These are phyloP conservation scores for Elysia chlorotica DNA, from an alignment of 1,140 invertebrate species.

Conservation along the genomic window DNA sequence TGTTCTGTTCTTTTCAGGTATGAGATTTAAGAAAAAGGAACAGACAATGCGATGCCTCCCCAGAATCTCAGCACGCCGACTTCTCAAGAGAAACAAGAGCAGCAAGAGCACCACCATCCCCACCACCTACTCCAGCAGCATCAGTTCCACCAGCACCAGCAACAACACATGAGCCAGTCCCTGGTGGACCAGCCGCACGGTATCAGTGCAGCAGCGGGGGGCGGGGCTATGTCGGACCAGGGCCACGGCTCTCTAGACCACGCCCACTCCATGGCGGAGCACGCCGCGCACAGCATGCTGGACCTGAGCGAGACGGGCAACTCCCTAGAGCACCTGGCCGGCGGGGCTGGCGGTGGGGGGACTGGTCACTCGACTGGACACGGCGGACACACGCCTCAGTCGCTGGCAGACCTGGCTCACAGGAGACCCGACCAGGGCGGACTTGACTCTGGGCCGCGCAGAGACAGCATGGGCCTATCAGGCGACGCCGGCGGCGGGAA, in stretches of 20 bases:
- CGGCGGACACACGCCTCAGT: constrained; percentile 10
- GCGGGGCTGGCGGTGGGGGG: too few species aligned
- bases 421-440: too few species aligned
- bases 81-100: constrained; percentile 4
- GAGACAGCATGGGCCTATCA: neutral
- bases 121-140: too few species aligned
- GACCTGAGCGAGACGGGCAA: constrained; percentile 6
- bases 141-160: neutral
- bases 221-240: neutral
- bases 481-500: neutral
- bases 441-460: neutral
- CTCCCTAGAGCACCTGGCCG: constrained; percentile 14
- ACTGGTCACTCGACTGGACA: too few species aligned
- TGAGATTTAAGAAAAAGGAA: too few species aligned
- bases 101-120: too few species aligned
- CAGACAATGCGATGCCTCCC: too few species aligned
- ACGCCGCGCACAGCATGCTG: constrained; percentile 14
- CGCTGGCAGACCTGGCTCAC: constrained; percentile 1
- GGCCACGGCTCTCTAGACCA: constrained; percentile 1
- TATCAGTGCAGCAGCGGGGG: neutral
- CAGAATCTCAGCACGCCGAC: constrained; percentile 10
- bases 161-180: constrained; percentile 15
- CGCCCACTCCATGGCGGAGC: constrained; percentile 8
- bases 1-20: too few species aligned
- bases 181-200: constrained; percentile 1